Evolutionary conservation across 1,140 invertebrate genomes (phyloP).

Genomic region (Pantala flavescens): DNA sequence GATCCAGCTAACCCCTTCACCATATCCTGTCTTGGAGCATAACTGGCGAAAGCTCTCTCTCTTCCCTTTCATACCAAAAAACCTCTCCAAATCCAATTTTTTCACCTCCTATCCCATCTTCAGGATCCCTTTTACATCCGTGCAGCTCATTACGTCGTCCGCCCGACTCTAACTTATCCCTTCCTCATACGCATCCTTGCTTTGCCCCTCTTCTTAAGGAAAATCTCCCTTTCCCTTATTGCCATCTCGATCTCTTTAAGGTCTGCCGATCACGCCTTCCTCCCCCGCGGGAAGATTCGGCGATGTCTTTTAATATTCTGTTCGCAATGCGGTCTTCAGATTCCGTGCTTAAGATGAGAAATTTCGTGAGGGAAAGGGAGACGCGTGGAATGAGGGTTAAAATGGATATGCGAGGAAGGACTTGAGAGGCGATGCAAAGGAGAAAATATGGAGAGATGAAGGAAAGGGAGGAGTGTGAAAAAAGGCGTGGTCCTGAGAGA

Average conservation of each 20-base stretch:
- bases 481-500: no score
- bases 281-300: neutral
- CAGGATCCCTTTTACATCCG: no score
- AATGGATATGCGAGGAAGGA: neutral
- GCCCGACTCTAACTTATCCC: no score
- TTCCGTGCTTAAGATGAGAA: constrained; percentile 5
- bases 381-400: neutral
- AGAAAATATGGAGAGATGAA: neutral
- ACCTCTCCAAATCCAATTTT: no score
- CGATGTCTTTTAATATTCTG: constrained; percentile 1
- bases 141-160: no score
- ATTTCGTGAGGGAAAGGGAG: neutral
- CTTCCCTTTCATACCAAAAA: no score
- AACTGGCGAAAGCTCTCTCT: no score
- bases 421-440: neutral
- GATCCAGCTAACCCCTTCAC: no score
- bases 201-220: neutral
- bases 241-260: no score
- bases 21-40: no score
- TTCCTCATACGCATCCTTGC: neutral
- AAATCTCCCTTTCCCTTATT: neutral
- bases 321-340: neutral
- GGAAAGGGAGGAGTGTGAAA: neutral
- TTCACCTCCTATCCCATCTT: no score
- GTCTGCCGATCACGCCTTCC: neutral